Evolutionary conservation across 2,888 invertebrate species (phyloP), one percentile per base, ranked within the genome.

Genomic region (Myopa tessellatipennis): DNA sequence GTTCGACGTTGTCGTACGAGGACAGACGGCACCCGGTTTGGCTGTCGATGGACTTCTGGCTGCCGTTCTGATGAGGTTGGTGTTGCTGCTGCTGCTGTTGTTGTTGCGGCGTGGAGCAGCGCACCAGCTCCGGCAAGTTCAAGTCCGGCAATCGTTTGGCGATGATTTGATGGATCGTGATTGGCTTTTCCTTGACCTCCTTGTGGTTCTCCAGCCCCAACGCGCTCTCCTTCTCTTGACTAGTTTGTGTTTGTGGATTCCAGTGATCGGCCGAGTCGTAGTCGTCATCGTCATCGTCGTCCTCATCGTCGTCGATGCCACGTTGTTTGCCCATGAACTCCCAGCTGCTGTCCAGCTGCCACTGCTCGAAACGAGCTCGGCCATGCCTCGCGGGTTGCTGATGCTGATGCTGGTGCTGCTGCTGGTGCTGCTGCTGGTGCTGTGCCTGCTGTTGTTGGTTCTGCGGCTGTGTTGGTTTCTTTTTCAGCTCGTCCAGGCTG

Each of bases 261-360:
- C 89, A 89, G 50, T 89, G 87, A 45, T 83, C 85, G 38, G 85
- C 83, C 3, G 85, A 85, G 78, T 88, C 89, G 71, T 88, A 88
- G 77, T 89, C 88, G 5, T 85, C 87, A 58, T 85, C 86, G 26
- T 83, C 84, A 52, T 79, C 83, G 68, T 83, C 83, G 61, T 81
- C 77, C 36, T 85, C 84, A 77, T 85, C 84, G 45, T 83, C 83
- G 72, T 83, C 81, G 18, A 78, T 82, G 36, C 83, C 83, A 69
- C 87, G 87, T 71, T 87, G 85, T 74, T 92, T 91, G 92, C 94
- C 93, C 89, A 95, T 94, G 88, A 96, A 96, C 89, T 96, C 95
- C 96, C 96, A 96, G 89, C 96, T 95, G 84, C 95, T 95, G 89
- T 96, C 96, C 79, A 96, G 92, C 81, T 95, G 93, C 96, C 96